These are phyloP conservation scores for Schizopygopsis pylzovi DNA, from an alignment of 2,797 vertebrate genomes.

Conservation along the genomic window DNA sequence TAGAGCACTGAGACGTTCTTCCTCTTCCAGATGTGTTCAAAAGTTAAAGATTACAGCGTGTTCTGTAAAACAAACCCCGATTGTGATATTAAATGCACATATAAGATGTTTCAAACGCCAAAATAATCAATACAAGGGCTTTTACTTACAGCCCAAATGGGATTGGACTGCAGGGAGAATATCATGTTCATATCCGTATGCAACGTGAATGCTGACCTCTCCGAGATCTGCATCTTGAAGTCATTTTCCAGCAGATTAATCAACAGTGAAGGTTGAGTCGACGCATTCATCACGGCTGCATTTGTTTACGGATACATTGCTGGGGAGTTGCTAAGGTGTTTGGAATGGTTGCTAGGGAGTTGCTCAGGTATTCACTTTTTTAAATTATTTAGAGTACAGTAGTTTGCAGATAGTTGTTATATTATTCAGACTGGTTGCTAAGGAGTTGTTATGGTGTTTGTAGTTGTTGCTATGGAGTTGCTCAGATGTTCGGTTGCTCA, in stretches of 20 bases:
- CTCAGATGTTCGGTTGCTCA: not conserved
- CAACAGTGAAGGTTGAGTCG: conserved; percentile 40
- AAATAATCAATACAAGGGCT: not conserved
- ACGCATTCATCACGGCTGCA: not conserved
- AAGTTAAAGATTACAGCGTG: not conserved
- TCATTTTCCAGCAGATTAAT: conserved; percentile 55
- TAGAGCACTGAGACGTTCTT: conserved; percentile 12
- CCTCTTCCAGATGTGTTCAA: conserved; percentile 27
- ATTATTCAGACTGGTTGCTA: not conserved
- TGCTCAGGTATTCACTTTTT: not conserved
- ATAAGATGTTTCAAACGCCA: not conserved
- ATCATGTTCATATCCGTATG: conserved; percentile 41
- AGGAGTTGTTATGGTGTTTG: not conserved
- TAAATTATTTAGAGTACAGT: not conserved
- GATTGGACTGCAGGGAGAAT: not conserved
- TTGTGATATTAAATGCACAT: conserved; percentile 5
- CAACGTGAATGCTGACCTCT: conserved; percentile 49
- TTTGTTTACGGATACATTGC: not conserved
- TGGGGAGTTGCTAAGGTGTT: not conserved
- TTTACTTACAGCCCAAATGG: not conserved
- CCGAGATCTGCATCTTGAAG: conserved; percentile 47
- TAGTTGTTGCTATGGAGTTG: not conserved
- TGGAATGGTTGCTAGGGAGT: not conserved
- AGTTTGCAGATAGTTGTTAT: not conserved
- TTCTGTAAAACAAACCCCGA: conserved; percentile 10